Percentiles rank a stretch among this genome's conserved stretches.
Conservation (phyloP, 2,797 vertebrate species). For the Oreortyx pictus region DNA sequence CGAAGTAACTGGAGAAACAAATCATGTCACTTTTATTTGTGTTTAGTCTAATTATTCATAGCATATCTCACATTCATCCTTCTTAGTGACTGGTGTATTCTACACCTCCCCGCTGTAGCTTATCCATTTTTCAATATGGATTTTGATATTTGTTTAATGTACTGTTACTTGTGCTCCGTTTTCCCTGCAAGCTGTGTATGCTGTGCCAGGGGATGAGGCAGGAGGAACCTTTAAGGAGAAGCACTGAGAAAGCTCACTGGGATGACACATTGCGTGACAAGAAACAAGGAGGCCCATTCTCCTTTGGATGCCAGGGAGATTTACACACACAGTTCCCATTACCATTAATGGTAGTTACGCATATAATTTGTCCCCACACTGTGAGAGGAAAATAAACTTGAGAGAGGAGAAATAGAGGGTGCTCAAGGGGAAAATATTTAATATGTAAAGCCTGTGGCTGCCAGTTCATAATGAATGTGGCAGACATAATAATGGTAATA, state of each 20-base stretch:
- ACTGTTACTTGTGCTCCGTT: not conserved
- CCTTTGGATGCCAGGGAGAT: constrained; percentile 36
- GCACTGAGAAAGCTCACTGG: not conserved
- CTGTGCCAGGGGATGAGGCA: not conserved
- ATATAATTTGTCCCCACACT: constrained; percentile 37
- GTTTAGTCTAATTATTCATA: constrained; percentile 32
- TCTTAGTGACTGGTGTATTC: not conserved
- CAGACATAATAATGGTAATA: constrained; percentile 39
- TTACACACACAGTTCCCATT: constrained; percentile 30
- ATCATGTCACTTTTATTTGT: constrained; percentile 50
- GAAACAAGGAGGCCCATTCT: not conserved
- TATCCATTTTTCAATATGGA: not conserved
- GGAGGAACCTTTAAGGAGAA: not conserved
- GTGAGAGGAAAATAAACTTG: constrained; percentile 64
- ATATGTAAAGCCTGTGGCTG: constrained; percentile 61
- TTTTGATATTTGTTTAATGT: constrained; percentile 29
- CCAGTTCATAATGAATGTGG: constrained; percentile 57
- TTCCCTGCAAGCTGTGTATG: not conserved
- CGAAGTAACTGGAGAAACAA: constrained; percentile 33
- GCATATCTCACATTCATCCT: not conserved
- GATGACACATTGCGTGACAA: not conserved
- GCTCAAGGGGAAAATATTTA: constrained; percentile 66
- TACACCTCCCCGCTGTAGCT: not conserved
- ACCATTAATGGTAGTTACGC: constrained; percentile 41
- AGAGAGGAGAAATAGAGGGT: constrained; percentile 68